Percentiles rank a stretch among this genome's conserved stretches.
These are phyloP conservation scores for Teleogryllus oceanicus DNA, from an alignment of 2,888 invertebrate genomes.

Conservation along the genomic window DNA sequence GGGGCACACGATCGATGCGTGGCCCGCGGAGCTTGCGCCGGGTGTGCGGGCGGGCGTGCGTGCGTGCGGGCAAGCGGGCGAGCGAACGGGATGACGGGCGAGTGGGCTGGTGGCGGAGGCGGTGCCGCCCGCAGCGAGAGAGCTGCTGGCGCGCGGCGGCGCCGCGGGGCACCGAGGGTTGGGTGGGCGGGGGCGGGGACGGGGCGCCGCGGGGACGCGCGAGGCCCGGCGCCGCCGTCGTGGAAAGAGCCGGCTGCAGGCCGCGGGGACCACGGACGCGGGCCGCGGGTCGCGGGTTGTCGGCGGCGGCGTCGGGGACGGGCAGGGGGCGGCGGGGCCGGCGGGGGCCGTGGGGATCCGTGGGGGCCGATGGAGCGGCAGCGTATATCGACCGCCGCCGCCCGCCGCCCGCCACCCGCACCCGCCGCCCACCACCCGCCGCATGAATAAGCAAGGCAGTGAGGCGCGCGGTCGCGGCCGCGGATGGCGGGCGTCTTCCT, in stretches of 20 bases:
- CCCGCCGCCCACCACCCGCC: not conserved
- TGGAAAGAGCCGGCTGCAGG: slow-evolving; percentile 18
- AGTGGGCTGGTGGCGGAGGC: not conserved
- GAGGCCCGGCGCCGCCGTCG: not conserved
- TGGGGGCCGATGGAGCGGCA: not conserved
- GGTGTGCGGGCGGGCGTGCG: too few species aligned
- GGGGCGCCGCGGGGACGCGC: not conserved
- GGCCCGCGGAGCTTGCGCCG: too few species aligned
- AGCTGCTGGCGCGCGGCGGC: not conserved
- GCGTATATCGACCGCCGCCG: not conserved
- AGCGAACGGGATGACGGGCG: not conserved
- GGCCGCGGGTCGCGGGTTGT: slow-evolving; percentile 4
- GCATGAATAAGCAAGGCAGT: slow-evolving; percentile 1
- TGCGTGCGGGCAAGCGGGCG: not conserved
- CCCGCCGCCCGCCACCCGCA: not conserved
- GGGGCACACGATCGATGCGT: too few species aligned
- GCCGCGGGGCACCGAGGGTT: not conserved
- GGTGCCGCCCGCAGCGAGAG: not conserved
- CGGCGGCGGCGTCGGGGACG: not conserved
- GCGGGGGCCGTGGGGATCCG: not conserved
- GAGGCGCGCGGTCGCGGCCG: not conserved
- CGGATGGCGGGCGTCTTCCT: not conserved
- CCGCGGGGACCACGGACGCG: slow-evolving; percentile 18
- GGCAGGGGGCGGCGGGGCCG: not conserved
- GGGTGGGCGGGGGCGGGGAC: not conserved